phyloP scores from a whole-genome alignment of 2,888 invertebrate species.

The Nudaria mundana region DNA sequence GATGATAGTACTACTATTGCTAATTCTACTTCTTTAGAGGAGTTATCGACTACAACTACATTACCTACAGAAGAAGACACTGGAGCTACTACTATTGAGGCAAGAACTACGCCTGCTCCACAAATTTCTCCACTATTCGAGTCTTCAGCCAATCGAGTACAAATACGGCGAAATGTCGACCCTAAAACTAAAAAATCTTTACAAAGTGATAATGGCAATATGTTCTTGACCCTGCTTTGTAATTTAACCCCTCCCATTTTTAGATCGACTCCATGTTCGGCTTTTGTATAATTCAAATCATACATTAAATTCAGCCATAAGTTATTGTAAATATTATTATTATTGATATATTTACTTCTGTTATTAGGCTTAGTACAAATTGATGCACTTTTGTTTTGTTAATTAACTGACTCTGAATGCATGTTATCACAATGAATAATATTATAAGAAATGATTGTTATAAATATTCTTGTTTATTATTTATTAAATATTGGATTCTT shows the following conservation, averaged over 20 bases:
- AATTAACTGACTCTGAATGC: too few relatives aligned
- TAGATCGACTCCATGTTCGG: constrained; percentile 1
- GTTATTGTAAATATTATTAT: neutral
- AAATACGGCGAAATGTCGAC: constrained; percentile 6
- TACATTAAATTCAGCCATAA: neutral
- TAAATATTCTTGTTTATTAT: too few relatives aligned
- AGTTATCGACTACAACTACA: neutral
- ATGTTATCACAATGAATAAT: too few relatives aligned
- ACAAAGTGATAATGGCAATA: neutral
- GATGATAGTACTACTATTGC: neutral
- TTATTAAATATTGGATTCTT: too few relatives aligned
- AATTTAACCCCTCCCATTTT: constrained; percentile 6
- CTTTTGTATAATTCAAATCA: neutral
- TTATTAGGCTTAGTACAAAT: too few relatives aligned
- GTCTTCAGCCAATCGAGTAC: constrained; percentile 5
- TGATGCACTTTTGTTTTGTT: too few relatives aligned
- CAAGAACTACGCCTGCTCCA: neutral
- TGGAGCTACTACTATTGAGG: neutral
- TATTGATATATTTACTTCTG: too few relatives aligned
- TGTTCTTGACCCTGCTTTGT: constrained; percentile 7
- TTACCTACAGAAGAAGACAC: neutral
- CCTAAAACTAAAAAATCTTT: constrained; percentile 1
- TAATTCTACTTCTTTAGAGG: neutral
- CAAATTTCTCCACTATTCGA: constrained; percentile 1
- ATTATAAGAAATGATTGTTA: too few relatives aligned